Conservation (phyloP, 2,113 vertebrate species). For the Orycteropus afer region DNA sequence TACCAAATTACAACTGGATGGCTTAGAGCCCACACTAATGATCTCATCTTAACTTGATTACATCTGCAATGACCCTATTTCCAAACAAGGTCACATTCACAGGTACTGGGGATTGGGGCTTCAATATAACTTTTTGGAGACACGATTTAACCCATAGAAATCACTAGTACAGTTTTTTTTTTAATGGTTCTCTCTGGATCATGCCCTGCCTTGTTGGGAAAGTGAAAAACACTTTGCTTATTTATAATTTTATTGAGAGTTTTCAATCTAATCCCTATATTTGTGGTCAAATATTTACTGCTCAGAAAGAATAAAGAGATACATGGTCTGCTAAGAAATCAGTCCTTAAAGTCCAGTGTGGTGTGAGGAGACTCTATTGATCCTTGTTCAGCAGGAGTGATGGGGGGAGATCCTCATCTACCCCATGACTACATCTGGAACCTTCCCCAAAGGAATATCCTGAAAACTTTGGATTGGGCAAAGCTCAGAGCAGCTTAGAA, state of each 20-base stretch:
- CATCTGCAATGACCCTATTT: too few relatives aligned
- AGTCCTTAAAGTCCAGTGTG: not conserved
- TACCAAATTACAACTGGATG: too few relatives aligned
- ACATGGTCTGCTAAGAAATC: not conserved
- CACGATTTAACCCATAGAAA: too few relatives aligned
- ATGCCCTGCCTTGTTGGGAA: not conserved
- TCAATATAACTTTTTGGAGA: too few relatives aligned
- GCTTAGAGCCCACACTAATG: too few relatives aligned
- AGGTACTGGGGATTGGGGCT: too few relatives aligned
- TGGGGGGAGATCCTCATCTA: not conserved
- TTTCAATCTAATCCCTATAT: not conserved
- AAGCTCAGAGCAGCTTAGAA: not conserved
- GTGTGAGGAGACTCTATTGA: not conserved
- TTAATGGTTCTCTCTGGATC: not conserved
- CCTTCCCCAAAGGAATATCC: too few relatives aligned
- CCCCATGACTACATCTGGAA: not conserved
- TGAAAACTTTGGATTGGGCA: not conserved
- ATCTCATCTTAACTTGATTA: too few relatives aligned
- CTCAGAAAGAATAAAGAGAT: not conserved
- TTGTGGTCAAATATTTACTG: not conserved
- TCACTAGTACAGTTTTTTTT: fast-evolving
- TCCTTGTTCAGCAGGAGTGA: not conserved
- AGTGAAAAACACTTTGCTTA: not conserved
- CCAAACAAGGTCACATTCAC: too few relatives aligned
- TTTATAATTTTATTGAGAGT: not conserved